Base-by-base conservation (phyloP, 2,797 vertebrate genomes). In the Potorous gilbertii region DNA sequence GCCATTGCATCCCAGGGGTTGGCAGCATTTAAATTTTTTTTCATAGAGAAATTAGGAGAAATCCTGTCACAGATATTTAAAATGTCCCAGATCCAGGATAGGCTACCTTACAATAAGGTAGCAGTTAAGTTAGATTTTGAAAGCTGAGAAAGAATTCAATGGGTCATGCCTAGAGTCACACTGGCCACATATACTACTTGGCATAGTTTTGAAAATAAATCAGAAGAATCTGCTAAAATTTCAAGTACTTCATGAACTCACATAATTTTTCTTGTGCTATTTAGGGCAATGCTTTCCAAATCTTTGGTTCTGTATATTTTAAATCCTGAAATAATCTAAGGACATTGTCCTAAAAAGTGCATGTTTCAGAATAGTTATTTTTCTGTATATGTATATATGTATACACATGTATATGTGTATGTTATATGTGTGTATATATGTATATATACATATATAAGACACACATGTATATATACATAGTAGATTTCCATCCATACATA, bases 331-430 rank as follows among this genome's bases (percentile, higher is more conserved):
- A 91, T 91, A n/a, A 90, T 55, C 90, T 55, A 52, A 18, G 24
- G 91, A 54, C 11, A 62, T 91, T 89, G 90, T 46, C 66, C 91
- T 0, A 0, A 93, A 95, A 55, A 91, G 27, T 57, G 92, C 1
- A n/a, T 46, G 40, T 34, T 96, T 91, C n/a, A 24, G 55, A 94
- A 66, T 66, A 31, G 16, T 66, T 28, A 93, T 92, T 93, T 96
- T 93, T 90, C 52, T 92, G 31, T 96, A 40, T 74, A 54, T 54
- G 50, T 52, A 52, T 52, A 52, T 52, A 52, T 52, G 50, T 52
- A 52, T 52, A 52, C 50, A 52, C 50, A 52, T 52, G 50, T 52
- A 52, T 52, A 4, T 52, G 62, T 96, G 29, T 57, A 34, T 57
- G 14, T 13, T 52, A 13, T 55, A 14, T 55, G 12, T 55, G 54